These are phyloP conservation scores for Hyperoplus lanceolatus DNA, from an alignment of 2,797 vertebrate genomes.

Conservation along the genomic window DNA sequence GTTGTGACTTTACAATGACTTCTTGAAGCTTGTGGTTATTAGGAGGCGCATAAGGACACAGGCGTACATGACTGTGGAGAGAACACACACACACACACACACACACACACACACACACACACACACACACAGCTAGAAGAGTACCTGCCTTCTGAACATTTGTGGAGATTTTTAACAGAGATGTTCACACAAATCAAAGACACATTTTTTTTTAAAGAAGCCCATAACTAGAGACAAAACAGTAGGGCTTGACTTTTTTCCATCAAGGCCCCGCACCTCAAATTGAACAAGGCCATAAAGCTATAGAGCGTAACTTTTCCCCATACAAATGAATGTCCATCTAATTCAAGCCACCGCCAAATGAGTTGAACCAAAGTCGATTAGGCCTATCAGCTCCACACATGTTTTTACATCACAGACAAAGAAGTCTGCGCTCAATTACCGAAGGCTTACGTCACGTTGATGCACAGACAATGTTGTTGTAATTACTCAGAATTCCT, in stretches of 20 bases:
- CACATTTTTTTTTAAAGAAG: neutral
- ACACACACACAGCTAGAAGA: constrained; percentile 13
- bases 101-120: constrained; percentile 9
- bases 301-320: neutral
- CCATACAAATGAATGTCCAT: too few relatives aligned
- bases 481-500: too few relatives aligned
- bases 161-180: constrained; percentile 29
- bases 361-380: too few relatives aligned
- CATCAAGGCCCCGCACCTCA: constrained; percentile 20
- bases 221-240: constrained; percentile 15
- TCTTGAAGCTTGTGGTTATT: constrained; percentile 44
- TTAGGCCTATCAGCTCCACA: too few relatives aligned
- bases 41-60: constrained; percentile 17
- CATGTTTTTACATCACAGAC: too few relatives aligned
- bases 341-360: too few relatives aligned
- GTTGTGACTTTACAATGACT: constrained; percentile 25
- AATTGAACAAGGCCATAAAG: constrained; percentile 20
- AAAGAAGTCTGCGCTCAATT: too few relatives aligned
- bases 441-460: too few relatives aligned
- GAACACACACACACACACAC: constrained; percentile 21
- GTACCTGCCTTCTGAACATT: constrained; percentile 20
- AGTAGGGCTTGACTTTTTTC: constrained; percentile 6
- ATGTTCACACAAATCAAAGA: constrained; percentile 35
- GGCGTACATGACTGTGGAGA: neutral
- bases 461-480: too few relatives aligned